Evolutionary conservation across 2,797 vertebrate genomes (phyloP).

Genomic region (Setipinna tenuifilis): DNA sequence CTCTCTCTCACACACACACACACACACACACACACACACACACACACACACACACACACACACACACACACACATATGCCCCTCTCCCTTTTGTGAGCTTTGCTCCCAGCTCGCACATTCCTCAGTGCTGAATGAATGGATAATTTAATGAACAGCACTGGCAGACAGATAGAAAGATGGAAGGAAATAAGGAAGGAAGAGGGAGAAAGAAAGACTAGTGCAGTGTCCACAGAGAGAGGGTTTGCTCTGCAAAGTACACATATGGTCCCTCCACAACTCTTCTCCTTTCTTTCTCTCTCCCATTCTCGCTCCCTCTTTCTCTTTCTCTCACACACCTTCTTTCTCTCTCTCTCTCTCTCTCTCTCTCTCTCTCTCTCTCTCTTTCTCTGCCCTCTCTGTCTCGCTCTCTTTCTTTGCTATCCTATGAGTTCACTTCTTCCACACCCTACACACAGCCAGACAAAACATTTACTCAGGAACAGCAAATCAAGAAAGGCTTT

Average conservation of each 20-base stretch:
- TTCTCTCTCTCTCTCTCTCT: neutral
- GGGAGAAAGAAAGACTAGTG: constrained; percentile 13
- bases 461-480: constrained; percentile 59
- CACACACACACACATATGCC: too few relatives aligned
- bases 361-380: neutral
- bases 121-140: constrained; percentile 53
- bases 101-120: constrained; percentile 45
- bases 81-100: neutral
- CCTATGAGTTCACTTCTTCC: constrained; percentile 59
- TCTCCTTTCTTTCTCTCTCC: neutral
- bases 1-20: neutral
- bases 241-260: constrained; percentile 37
- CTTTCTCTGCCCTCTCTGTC: neutral
- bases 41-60: too few relatives aligned
- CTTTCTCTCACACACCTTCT: neutral
- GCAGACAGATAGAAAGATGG: constrained; percentile 32
- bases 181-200: constrained; percentile 21
- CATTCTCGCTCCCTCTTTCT: neutral
- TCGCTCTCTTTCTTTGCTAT: constrained; percentile 9
- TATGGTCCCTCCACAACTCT: neutral
- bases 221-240: constrained; percentile 11
- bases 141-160: constrained; percentile 32
- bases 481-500: constrained; percentile 39
- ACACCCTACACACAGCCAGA: constrained; percentile 52
- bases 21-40: too few relatives aligned